phyloP scores from a whole-genome alignment of 2,113 vertebrate genomes.

The Aspidoscelis tigris region DNA sequence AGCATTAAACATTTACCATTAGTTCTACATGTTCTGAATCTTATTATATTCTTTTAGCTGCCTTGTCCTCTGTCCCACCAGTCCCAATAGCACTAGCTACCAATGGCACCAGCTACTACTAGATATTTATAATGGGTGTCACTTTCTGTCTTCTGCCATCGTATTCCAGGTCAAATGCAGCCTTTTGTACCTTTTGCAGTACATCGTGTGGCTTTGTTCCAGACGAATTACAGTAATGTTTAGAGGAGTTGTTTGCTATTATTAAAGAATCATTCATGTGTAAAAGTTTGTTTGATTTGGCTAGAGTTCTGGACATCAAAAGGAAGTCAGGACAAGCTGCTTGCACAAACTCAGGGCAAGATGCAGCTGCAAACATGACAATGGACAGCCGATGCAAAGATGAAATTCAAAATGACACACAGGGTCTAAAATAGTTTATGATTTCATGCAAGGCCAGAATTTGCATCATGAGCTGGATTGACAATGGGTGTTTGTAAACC shows the following conservation, averaged over 20 bases:
- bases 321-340: not conserved
- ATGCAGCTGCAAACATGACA: not conserved
- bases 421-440: not conserved
- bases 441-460: conserved; percentile 29
- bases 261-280: not conserved
- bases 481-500: conserved; percentile 47
- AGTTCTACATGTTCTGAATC: no score
- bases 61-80: no score
- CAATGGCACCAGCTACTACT: no score
- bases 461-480: conserved; percentile 27
- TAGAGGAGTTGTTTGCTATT: conserved; percentile 5
- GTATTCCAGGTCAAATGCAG: not conserved
- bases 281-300: not conserved
- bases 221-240: not conserved
- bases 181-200: not conserved
- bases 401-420: conserved; percentile 11
- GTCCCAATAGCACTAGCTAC: no score
- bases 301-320: accelerated
- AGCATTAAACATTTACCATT: no score
- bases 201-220: not conserved
- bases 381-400: not conserved
- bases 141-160: not conserved
- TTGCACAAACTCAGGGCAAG: conserved; percentile 7
- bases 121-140: no score
- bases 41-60: no score